Base-by-base conservation (phyloP, 2,797 vertebrate genomes). In the Gymnocypris eckloni region DNA sequence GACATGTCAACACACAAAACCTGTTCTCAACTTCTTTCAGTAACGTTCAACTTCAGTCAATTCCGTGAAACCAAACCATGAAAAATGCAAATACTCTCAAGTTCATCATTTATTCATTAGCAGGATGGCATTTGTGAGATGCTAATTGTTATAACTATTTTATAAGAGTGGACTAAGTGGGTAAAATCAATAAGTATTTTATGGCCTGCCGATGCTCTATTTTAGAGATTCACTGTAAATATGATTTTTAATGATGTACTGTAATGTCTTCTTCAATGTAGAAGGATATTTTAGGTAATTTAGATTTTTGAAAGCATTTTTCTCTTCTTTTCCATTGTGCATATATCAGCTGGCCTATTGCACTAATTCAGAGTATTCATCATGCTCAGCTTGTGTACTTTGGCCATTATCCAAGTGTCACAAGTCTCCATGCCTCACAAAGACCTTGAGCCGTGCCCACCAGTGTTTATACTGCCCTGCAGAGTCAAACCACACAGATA, bases 81-180 rank as follows among this genome's bases (percentile, higher is more conserved):
- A 45, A 72, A 82, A 39, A 61, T 83, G 86, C 81, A 92, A 92
- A 92, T 92, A 91, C 94, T 94, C 92, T 94, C 91, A 92, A 79
- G 86, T 16, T 48, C 43, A 85, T 89, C 6, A 73, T 82, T 85
- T 88, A 88, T 89, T 88, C 16, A 88, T 82, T 66, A 18, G 50
- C 37, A 56, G 16, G 22, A 78, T 52, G 33, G 25, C 82, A 85
- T 82, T 56, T 64, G 37, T 73, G 52, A 69, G 6, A 18, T 41
- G 18, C 3, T 43, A 43, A 77, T 67, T 59, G 18, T 48, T 78
- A 41, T 45, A 48, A n/a, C 48, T 75, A 69, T 77, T 39, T n/a
- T 87, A 3, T 82, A 33, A 22, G 54, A 82, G 72, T 85, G 43
- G 67, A 25, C 52, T 71, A 48, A 78, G 50, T 79, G 83, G 67